A percentile compares a stretch with the other conserved stretches of the same genome.
phyloP scores from a whole-genome alignment of 1,140 invertebrate species.

The Gryon sp. region DNA sequence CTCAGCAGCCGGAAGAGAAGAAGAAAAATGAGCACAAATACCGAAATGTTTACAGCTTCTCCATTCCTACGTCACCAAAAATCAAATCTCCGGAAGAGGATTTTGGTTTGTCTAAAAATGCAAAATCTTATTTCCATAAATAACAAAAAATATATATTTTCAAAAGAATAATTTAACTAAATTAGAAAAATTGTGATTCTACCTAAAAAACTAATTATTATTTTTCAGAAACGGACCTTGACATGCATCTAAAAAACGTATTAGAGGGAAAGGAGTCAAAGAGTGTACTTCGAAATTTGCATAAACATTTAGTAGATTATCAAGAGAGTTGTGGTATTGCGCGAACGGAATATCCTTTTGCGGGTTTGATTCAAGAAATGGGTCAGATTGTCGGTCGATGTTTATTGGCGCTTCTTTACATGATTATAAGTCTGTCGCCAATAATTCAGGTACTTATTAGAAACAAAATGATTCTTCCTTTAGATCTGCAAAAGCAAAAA shows the following conservation, averaged over 20 bases:
- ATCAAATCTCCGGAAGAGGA: constrained; percentile 1
- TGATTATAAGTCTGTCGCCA: constrained; percentile 70
- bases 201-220: neutral
- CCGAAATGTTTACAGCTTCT: constrained; percentile 64
- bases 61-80: constrained; percentile 25
- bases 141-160: too few species aligned
- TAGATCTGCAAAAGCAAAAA: neutral
- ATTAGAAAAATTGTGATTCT: neutral
- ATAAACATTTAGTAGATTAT: constrained; percentile 69
- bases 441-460: constrained; percentile 68
- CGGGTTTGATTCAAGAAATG: constrained; percentile 69
- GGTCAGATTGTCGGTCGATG: constrained; percentile 70
- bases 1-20: constrained; percentile 8
- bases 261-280: neutral
- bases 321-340: constrained; percentile 70
- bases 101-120: constrained; percentile 15
- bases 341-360: constrained; percentile 69
- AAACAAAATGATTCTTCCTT: neutral
- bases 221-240: neutral
- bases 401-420: constrained; percentile 68
- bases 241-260: constrained; percentile 2
- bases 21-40: constrained; percentile 52
- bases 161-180: neutral
- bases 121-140: neutral
- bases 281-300: constrained; percentile 54